Base-by-base conservation (phyloP, 1,140 invertebrate species). In the Microplitis mediator region DNA sequence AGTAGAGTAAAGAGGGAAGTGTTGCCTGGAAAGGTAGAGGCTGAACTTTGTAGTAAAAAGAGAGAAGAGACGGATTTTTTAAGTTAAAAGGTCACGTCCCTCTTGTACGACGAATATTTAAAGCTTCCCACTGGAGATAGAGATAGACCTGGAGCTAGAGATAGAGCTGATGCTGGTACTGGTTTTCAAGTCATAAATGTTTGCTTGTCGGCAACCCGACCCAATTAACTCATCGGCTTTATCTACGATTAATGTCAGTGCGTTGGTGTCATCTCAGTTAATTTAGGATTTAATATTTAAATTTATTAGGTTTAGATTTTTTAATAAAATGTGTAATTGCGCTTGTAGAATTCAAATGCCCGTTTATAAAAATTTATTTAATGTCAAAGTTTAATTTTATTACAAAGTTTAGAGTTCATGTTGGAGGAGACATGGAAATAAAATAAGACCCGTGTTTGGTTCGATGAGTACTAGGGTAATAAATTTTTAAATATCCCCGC, bases 151-250 rank as follows among this genome's bases (percentile, higher is more conserved):
- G n/a, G 52, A 56, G 52, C 23, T 13, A 16, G 52, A 56, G 52
- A 23, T 23, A 23, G 23, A 23, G 23, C 16, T 5, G n/a, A 23
- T 23, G 23, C 23, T 23, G 23, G 23, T 23, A 23, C 23, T 23
- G 23, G 23, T 23, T 23, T 50, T 34, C 50, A 9, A 67, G 65
- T 31, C 52, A 39, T 34, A 23, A 67, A 67, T 67, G 65, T 67
- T 67, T 67, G 65, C 65, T 50, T 50, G 65, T 67, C 65, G 65
- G 50, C 50, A 34, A 32, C 50, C 39, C 65, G 51, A 67, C 65
- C 65, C 51, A 67, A 67, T 67, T 67, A 67, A 67, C 65, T 39
- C 65, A 67, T 67, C 50, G 65, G 65, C 65, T 50, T 67, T 39
- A 67, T 67, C 65, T 67, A 67, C 50, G 65, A 67, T 67, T 67